Base-by-base conservation (phyloP, 2,888 invertebrate species). In the Antheraea assamensis region DNA sequence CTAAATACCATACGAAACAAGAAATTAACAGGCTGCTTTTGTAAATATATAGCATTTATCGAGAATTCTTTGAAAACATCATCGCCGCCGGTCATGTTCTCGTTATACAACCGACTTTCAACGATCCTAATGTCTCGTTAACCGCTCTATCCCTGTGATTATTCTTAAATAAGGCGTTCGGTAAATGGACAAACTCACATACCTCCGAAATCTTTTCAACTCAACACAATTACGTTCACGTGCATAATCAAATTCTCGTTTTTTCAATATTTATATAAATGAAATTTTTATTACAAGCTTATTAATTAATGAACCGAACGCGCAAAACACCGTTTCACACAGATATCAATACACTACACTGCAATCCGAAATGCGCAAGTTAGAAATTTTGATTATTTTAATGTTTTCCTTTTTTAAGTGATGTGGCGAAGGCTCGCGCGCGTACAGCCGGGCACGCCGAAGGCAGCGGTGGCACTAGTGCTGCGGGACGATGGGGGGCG, bases 131-230 rank as follows among this genome's bases (percentile, higher is more conserved):
- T 68, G 68, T 35, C 31, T 35, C 35, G n/a, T 35, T 68, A 68
- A 68, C 35, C 10, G 21, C 68, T 35, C 35, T 68, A 68, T 68
- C 31, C 7, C 8, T 35, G 68, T 68, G 35, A 72, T 68, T 27
- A 52, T 31, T 58, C 58, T 55, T 17, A 70, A 64, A 64, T 47
- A 58, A 58, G 42, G 58, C 52, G 21, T 64, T 30, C 17, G 66
- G 10, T 15, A 58, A 49, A 27, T 47, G 42, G 42, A 42, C 52
- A 42, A 64, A 74, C 79, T 78, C 71, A 90, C 90, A 85, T 87
- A 93, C 93, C 93, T 93, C 88, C 93, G 89, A 90, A 93, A 91
- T 90, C 88, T 85, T 81, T 82, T 85, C 82, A 88, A 83, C 89
- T 89, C 90, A 85, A 83, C 87, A 88, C 88, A 82, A 81, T 82